Percentiles rank a stretch among this genome's conserved stretches.
Evolutionary conservation across 2,113 vertebrate species (phyloP).

Genomic region (Himantopus leucocephalus): DNA sequence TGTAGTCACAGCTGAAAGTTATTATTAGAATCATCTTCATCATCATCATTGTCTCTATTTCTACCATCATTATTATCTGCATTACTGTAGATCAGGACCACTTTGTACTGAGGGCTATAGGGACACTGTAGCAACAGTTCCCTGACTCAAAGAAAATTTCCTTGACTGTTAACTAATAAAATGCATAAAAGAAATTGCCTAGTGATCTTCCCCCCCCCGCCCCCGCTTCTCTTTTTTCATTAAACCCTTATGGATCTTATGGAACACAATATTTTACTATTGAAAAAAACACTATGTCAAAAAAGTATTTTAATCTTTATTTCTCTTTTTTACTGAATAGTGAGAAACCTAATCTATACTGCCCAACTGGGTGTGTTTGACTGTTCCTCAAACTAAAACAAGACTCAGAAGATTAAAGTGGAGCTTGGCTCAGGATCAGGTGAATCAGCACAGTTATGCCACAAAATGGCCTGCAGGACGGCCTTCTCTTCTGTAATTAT

Average conservation of each 20-base stretch:
- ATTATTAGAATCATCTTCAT: background rate
- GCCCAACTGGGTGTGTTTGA: slow-evolving; percentile 42
- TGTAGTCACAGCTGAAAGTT: background rate
- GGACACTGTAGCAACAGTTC: background rate
- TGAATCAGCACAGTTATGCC: slow-evolving; percentile 42
- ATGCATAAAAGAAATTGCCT: background rate
- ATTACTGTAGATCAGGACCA: background rate
- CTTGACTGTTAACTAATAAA: background rate
- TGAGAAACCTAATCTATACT: background rate
- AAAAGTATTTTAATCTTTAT: slow-evolving; percentile 1
- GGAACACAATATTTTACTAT: background rate
- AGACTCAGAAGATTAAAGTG: slow-evolving; percentile 38
- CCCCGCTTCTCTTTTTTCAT: background rate
- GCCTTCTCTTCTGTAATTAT: slow-evolving; percentile 46
- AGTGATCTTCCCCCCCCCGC: background rate
- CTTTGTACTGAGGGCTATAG: background rate
- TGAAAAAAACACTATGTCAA: background rate
- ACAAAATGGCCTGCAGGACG: slow-evolving; percentile 46
- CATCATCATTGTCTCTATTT: background rate
- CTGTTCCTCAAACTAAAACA: slow-evolving; percentile 42
- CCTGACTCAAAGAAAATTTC: background rate
- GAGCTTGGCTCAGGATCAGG: slow-evolving; percentile 50
- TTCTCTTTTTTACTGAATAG: background rate
- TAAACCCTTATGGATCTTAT: background rate
- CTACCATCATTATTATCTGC: background rate